phyloP scores from a whole-genome alignment of 2,797 vertebrate species.

The Astyanax mexicanus region DNA sequence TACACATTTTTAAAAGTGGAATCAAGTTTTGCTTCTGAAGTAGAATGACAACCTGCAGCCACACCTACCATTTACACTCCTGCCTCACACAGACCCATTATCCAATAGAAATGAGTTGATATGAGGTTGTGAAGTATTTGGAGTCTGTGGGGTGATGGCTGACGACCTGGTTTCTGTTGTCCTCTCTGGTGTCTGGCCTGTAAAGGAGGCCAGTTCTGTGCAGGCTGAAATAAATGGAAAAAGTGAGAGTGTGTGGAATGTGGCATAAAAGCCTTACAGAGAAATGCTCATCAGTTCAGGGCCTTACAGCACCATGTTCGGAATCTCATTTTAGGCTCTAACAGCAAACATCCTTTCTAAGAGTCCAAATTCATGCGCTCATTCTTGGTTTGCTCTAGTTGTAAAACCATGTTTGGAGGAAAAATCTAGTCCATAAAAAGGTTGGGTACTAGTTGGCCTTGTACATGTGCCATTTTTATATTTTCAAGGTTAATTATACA shows the following conservation, averaged over 20 bases:
- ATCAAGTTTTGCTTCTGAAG: too few relatives aligned
- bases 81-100: too few relatives aligned
- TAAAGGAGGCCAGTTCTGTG: slow-evolving; percentile 4
- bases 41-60: too few relatives aligned
- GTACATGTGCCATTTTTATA: too few relatives aligned
- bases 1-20: too few relatives aligned
- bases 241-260: slow-evolving; percentile 44
- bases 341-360: not conserved
- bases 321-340: not conserved
- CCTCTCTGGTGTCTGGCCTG: slow-evolving; percentile 18
- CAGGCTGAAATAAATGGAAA: slow-evolving; percentile 31
- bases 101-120: not conserved
- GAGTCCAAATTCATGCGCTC: not conserved
- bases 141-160: not conserved
- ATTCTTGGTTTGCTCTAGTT: not conserved
- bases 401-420: not conserved
- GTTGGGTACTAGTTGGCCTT: not conserved
- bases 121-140: slow-evolving; percentile 10
- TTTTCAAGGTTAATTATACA: too few relatives aligned
- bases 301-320: not conserved
- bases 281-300: slow-evolving; percentile 14
- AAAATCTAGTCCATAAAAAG: not conserved
- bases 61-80: too few relatives aligned
- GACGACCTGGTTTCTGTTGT: slow-evolving; percentile 24
- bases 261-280: slow-evolving; percentile 30